Base-by-base conservation (phyloP, 2,113 vertebrate species). In the Zosterops japonicus region DNA sequence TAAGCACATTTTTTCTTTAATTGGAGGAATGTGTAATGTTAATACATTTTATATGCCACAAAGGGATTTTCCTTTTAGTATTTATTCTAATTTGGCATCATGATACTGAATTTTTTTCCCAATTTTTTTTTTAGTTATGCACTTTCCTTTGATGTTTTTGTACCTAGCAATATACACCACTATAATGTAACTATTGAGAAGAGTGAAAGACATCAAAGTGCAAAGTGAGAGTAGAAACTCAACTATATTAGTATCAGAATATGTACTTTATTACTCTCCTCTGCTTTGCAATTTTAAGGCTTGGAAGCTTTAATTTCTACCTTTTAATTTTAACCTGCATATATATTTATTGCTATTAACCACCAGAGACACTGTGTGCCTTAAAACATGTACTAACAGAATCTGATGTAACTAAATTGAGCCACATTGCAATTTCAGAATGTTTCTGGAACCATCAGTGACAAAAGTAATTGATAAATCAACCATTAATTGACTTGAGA, bases 381-480 rank as follows among this genome's bases (percentile, higher is more conserved):
- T 84, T 79, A 33, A 84, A 95, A 60, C 19, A 23, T 88, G 22
- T n/a, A 20, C 10, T 94, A 59, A 84, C 63, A 89, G 53, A 55
- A 33, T 93, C 39, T 77, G 39, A 46, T 90, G 20, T 89, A 92
- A 95, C 95, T 97, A 92, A 97, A 90, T 90, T 91, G 94, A 94
- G 64, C 72, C 64, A 84, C 23, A 46, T 77, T 91, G 56, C 31
- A 91, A 72, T 71, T 74, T 59, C 63, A 94, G 50, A 59, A 67
- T 74, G 41, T 49, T 94, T 94, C 83, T 77, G 49, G 63, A 97
- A 94, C 79, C 88, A 81, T 93, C 84, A 87, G 71, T 96, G 79
- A 44, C 88, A 80, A 55, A 78, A 90, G 23, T 97, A 97, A 98
- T 95, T 97, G 96, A 97, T 97, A 97, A 96, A 94, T 97, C 91